Evolutionary conservation across 2,888 invertebrate species (phyloP).

Genomic region (Alitta virens): DNA sequence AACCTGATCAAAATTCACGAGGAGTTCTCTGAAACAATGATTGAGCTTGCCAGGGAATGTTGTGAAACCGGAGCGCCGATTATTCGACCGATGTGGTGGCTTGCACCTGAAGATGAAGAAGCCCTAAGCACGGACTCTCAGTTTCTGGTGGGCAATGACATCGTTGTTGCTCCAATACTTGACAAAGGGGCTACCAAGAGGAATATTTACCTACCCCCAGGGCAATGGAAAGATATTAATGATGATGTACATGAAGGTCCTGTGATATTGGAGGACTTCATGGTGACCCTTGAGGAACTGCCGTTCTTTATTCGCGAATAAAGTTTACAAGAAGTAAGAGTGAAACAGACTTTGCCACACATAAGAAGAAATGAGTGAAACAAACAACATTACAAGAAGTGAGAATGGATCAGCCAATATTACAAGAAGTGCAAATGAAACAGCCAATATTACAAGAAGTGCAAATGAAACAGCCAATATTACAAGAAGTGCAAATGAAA

Average conservation of each 20-base stretch:
- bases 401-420: too few species aligned
- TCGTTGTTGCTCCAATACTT: conserved; percentile 53
- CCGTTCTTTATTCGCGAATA: conserved; percentile 17
- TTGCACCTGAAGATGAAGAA: conserved; percentile 78
- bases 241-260: conserved; percentile 14
- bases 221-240: conserved; percentile 13
- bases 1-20: conserved; percentile 34
- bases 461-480: too few species aligned
- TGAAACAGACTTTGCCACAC: too few species aligned
- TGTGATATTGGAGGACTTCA: conserved; percentile 10
- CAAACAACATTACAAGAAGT: too few species aligned
- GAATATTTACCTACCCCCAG: conserved; percentile 41
- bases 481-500: too few species aligned
- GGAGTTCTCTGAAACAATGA: conserved; percentile 31
- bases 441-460: too few species aligned
- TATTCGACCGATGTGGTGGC: conserved; percentile 83
- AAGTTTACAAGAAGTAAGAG: too few species aligned
- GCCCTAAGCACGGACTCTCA: conserved; percentile 76
- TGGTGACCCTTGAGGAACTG: conserved; percentile 21
- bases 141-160: conserved; percentile 48
- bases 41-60: conserved; percentile 34
- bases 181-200: conserved; percentile 39
- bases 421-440: too few species aligned
- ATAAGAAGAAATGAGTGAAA: too few species aligned
- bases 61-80: conserved; percentile 67